Base-by-base conservation (phyloP, 2,888 invertebrate species). In the Amiota mariae region DNA sequence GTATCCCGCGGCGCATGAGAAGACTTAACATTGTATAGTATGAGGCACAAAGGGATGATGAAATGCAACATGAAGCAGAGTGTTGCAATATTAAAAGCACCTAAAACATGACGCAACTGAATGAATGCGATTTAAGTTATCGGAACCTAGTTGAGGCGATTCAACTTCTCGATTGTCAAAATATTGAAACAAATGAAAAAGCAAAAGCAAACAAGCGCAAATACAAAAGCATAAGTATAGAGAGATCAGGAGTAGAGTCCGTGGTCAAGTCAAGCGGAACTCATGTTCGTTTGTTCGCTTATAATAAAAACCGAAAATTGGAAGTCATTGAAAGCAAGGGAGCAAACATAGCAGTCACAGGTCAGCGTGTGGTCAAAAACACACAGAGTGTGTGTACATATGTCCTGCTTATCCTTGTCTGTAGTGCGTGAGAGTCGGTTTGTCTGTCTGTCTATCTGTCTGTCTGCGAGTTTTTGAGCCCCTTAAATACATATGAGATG, bases 181-280 rank as follows among this genome's bases (percentile, higher is more conserved):
- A 83, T 85, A 83, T 83, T 82, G 80, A 76, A 77, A 76, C 81
- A 77, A 85, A 82, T 79, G 77, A 74, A 76, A 76, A 75, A 73
- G 75, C 67, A 72, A 61, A 68, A n/a, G n/a, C n/a, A n/a, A 24
- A 24, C 24, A 24, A 2, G 24, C 24, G 1, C 24, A 24, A 24
- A 24, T 24, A 24, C 72, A 73, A 72, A 67, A 54, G 61, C 49
- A 46, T 71, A 79, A 51, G 68, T 72, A 61, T 15, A 6, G 66
- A 48, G 54, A 9, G 6, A 54, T 54, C 15, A 13, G 13, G n/a
- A 54, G 54, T 15, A 54, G n/a, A 20, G 11, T 0, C 59, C 9
- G 59, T 15, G 24, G 49, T 13, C 61, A 71, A 71, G 71, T 71
- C 61, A 59, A 48, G 71, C 71, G 59, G 13, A 71, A 71, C 61